Conservation (phyloP, 1,140 invertebrate genomes). For the Drosophila gunungcola region DNA sequence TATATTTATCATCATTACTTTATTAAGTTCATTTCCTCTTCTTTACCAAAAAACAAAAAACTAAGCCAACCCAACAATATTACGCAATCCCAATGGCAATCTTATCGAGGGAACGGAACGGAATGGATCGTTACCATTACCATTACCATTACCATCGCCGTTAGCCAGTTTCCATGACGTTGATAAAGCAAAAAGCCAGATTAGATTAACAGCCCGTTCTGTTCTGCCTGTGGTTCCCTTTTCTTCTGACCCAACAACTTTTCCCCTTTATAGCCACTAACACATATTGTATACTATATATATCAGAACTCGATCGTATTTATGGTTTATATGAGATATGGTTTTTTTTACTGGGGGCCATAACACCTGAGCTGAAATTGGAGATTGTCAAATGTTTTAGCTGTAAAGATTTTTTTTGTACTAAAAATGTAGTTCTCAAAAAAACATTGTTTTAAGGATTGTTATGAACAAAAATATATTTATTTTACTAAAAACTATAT, state of each 20-base stretch:
- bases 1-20: slow-evolving; percentile 53
- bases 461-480: too few relatives aligned
- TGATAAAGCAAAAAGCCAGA: slow-evolving; percentile 20
- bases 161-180: slow-evolving; percentile 28
- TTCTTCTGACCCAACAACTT: slow-evolving; percentile 6
- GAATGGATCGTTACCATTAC: slow-evolving; percentile 28
- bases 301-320: background rate
- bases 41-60: background rate
- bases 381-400: background rate
- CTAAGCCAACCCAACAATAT: slow-evolving; percentile 1
- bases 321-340: background rate
- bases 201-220: slow-evolving; percentile 38
- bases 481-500: too few relatives aligned
- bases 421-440: background rate
- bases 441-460: too few relatives aligned
- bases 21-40: slow-evolving; percentile 37
- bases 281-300: background rate
- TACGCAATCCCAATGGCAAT: slow-evolving; percentile 33
- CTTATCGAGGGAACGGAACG: slow-evolving; percentile 30
- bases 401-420: too few relatives aligned
- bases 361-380: background rate
- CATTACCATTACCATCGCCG: slow-evolving; percentile 36
- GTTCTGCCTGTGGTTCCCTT: slow-evolving; percentile 15
- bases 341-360: slow-evolving; percentile 1
- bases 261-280: slow-evolving; percentile 5